Percentiles rank a stretch among this genome's conserved stretches.
Evolutionary conservation across 2,888 invertebrate species (phyloP).

Genomic region (Craniophora ligustri): DNA sequence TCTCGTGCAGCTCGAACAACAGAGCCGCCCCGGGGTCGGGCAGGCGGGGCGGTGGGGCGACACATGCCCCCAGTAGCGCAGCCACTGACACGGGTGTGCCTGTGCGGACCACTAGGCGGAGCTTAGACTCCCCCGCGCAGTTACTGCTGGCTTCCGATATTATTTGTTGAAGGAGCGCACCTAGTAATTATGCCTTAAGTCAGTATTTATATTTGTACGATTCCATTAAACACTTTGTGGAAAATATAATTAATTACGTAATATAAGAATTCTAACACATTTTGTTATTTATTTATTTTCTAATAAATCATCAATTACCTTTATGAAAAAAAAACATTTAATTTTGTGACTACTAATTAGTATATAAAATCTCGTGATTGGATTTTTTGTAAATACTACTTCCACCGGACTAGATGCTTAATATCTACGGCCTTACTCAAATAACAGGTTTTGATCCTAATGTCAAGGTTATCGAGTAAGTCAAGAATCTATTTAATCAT

Average conservation of each 20-base stretch:
- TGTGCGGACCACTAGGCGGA: conserved; percentile 86
- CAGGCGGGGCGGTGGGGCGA: conserved; percentile 87
- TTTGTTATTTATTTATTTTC: too few species aligned
- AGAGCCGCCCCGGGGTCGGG: conserved; percentile 89
- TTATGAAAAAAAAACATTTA: too few species aligned
- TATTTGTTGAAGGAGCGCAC: conserved; percentile 87
- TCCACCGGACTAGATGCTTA: not conserved
- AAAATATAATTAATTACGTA: too few species aligned
- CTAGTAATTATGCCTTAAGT: too few species aligned
- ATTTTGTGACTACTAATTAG: not conserved
- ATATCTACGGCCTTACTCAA: not conserved
- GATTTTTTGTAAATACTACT: not conserved
- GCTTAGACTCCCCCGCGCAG: conserved; percentile 57
- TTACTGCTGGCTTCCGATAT: conserved; percentile 83
- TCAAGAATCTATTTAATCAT: too few species aligned
- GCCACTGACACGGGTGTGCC: conserved; percentile 90
- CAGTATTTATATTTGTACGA: too few species aligned
- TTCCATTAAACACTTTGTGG: too few species aligned
- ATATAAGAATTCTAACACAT: too few species aligned
- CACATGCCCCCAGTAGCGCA: conserved; percentile 87
- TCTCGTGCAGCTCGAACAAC: conserved; percentile 87
- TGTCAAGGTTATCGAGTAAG: conserved; percentile 36
- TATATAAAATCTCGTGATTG: not conserved
- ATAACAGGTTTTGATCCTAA: conserved; percentile 7
- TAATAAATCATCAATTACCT: too few species aligned